A percentile compares a stretch with the other conserved stretches of the same genome.
Evolutionary conservation across 2,797 vertebrate species (phyloP).

Genomic region (Rhinoraja longicauda): DNA sequence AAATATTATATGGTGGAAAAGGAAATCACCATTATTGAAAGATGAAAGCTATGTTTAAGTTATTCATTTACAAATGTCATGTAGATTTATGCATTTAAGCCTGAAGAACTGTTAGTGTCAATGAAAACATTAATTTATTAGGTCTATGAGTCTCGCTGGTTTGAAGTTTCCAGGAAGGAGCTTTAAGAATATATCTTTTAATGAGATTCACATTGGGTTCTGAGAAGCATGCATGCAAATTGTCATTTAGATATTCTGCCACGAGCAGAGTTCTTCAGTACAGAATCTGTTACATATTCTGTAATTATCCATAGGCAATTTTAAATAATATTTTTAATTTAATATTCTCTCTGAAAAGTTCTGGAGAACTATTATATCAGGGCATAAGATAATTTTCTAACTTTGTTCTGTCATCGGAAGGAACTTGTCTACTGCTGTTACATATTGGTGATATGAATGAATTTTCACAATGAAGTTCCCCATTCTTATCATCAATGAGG

Average conservation of each 20-base stretch:
- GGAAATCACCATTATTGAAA: background rate
- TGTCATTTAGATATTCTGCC: background rate
- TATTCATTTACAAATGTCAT: background rate
- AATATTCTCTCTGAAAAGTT: background rate
- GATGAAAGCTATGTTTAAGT: background rate
- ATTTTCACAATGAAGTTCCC: background rate
- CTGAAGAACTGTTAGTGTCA: background rate
- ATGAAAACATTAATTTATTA: conserved; percentile 3
- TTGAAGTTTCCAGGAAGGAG: background rate
- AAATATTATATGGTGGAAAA: background rate
- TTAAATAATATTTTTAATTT: background rate
- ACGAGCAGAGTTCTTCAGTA: background rate
- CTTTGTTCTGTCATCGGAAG: background rate
- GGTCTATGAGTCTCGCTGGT: background rate
- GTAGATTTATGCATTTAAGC: background rate
- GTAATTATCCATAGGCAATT: background rate
- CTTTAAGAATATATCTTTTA: background rate
- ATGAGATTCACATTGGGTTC: background rate
- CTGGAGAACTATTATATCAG: background rate
- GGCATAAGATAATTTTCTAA: background rate
- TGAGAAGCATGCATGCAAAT: background rate
- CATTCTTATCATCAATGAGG: background rate
- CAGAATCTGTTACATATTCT: background rate
- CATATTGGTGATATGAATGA: background rate
- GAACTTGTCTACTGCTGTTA: background rate